Percentiles rank a stretch among this genome's conserved stretches.
Conservation (phyloP, 53 echinoderm and acorn worm genomes). For the Patiria pectinifera region DNA sequence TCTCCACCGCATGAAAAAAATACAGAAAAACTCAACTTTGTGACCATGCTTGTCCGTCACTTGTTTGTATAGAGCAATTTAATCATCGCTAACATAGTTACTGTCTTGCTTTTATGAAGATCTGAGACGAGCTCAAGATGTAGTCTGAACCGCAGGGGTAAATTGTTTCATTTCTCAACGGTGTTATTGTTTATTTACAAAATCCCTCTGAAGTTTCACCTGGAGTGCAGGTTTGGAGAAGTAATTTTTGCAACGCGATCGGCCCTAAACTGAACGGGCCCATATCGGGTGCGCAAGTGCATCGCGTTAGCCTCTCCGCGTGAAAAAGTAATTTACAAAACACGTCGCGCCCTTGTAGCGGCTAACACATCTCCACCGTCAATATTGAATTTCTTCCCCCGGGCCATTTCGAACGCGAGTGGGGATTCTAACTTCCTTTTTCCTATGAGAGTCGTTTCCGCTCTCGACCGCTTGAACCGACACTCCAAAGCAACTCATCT, state of each 20-base stretch:
- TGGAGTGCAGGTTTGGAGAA: no score
- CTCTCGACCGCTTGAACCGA: neutral
- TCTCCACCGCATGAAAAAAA: no score
- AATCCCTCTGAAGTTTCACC: no score
- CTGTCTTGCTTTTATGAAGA: no score
- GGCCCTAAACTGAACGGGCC: neutral
- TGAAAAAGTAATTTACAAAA: slow-evolving; percentile 14
- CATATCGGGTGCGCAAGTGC: neutral
- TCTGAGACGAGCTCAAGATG: no score
- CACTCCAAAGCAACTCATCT: neutral
- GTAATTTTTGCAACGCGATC: neutral
- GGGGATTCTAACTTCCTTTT: slow-evolving; percentile 7
- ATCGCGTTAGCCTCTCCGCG: neutral
- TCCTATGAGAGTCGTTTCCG: neutral
- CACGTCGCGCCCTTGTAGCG: neutral
- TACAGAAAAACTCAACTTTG: no score
- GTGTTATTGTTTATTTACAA: no score
- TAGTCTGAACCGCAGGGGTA: no score
- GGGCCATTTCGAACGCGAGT: neutral
- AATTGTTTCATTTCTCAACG: no score
- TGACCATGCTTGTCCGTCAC: no score
- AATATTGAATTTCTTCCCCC: neutral
- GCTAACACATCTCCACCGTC: neutral
- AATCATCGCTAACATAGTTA: no score
- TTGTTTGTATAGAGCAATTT: no score